Evolutionary conservation across 2,797 vertebrate species (phyloP), one percentile per base, ranked within the genome.

Genomic region (Gymnocypris eckloni): DNA sequence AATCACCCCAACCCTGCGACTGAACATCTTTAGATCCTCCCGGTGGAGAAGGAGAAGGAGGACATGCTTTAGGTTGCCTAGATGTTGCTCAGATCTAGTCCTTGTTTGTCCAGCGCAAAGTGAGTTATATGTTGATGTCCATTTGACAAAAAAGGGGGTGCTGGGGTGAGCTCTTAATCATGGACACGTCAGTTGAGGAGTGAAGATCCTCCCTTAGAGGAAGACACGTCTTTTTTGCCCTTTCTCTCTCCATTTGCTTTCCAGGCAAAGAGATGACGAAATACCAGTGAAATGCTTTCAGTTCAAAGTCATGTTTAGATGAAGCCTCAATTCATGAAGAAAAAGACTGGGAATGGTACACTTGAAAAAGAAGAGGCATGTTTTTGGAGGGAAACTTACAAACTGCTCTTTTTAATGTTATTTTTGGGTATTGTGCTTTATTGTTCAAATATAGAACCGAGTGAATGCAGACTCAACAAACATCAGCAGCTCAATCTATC

Each of bases 21-120:
- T 59, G 84, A 25, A 79, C 43, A 18, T 84, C 66, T 86, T 75
- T 69, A 84, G 59, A 71, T 84, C 33, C 43, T 80, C 70, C 84
- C 50, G 1, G 22, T 54, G 71, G 81, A 75, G 43, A 18, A 76
- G 43, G 18, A 50, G 48, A 7, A 59, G 56, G 25, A 50, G 61
- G 61, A 85, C 76, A 72, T 71, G 52, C 76, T 79, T 85, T 79
- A 79, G 83, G 67, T 79, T 85, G 76, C 67, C 66, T 85, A 20
- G 39, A 71, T 71, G 52, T 45, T 61, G 39, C 67, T 79, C 66
- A 85, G n/a, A 70, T 59, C 83, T 70, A 37, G 72, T 78, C 66
- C 76, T 70, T 79, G 66, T 85, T 85, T 85, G 76, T 85, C 83
- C 76, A 71, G 52, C 52, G 52, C 66, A 48, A 61, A n/a, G 52